Base-by-base conservation (phyloP, 2,888 invertebrate genomes). In the Dryobota labecula region DNA sequence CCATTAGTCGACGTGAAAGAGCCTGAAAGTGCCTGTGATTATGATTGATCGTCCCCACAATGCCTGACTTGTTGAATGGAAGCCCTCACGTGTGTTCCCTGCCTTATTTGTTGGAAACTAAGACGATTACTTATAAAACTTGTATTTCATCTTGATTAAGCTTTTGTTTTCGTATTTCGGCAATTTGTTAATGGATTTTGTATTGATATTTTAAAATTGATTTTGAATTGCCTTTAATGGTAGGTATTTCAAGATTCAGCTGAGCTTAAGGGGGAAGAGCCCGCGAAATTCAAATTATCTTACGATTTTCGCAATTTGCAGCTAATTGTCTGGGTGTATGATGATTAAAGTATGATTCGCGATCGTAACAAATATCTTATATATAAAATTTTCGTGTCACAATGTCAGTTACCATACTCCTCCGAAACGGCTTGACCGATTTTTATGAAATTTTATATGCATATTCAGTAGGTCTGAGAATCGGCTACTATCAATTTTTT, bases 1-100 rank as follows among this genome's bases (percentile, higher is more conserved):
- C 95, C 96, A 96, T 96, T 96, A 95, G 94, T 90, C 91, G 92
- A 94, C 90, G 94, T 95, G 95, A 95, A 96, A 95, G 94, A 94
- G 92, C 90, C 94, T 84, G 91, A 95, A 96, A 95, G 94, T 94
- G 92, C 90, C 94, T 84, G 91, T 95, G 94, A 95, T 95, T 96
- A 95, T 96, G 96, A 96, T 96, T 94, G 95, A 96, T 96, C 90
- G 93, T 85, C 88, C 89, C 87, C 90, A 94, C 94, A 93, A 93
- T 92, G 91, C 90, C 90, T 91, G 93, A 95, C 95, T 95, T 95
- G 94, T 94, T 95, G 94, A 94, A 94, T 93, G 90, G 92, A 82
- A 85, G 88, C 90, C 90, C 91, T 93, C 91, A 92, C 90, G 93
- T 94, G 94, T 92, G 92, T 90, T 90, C 88, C 88, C 84, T 67